Base-by-base conservation (phyloP, 2,888 invertebrate species). In the Sturmia bella region DNA sequence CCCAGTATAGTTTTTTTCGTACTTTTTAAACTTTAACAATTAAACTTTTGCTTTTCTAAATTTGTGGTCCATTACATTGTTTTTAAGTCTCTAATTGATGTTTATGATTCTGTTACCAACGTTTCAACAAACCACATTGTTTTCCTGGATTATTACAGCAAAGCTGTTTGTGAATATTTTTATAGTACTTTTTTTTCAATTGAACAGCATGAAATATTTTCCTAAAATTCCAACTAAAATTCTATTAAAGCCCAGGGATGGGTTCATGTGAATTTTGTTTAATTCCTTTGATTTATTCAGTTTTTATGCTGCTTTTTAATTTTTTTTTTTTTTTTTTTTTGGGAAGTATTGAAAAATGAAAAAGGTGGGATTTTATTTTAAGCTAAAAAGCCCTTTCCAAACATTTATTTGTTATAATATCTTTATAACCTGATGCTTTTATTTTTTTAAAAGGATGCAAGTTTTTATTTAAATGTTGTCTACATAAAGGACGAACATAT, bases 361-460 rank as follows among this genome's bases (percentile, higher is more conserved):
- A 56, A 70, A 61, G 43, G 41, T 70, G 70, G 27, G 41, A 48
- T 32, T 77, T 64, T 32, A 37, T 9, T 17, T 50, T 3, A 41
- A 59, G 41, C 27, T 17, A 52, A 19, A 64, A 54, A 57, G n/a
- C 0, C 24, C 11, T 11, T 39, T 66, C 32, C 0, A 54, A 13
- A 48, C 15, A 77, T 70, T 70, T 64, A 56, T 57, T 70, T 70
- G 11, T 48, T 70, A n/a, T 57, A 13, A 45, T 63, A 69, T 63
- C 61, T 63, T 61, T 54, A 43, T 17, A 63, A 54, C 2, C 17
- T 63, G 59, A 27, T 57, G 63, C 64, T 32, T 6, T 32, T 32
- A 9, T 3, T 32, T 32, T 64, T 77, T 69, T n/a, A 45, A 70
- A 70, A 27, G 70, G 70, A 77, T 57, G 50, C 50, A 39, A n/a